These are phyloP conservation scores for Apotomis turbidana DNA, from an alignment of 2,888 invertebrate species.

Conservation along the genomic window DNA sequence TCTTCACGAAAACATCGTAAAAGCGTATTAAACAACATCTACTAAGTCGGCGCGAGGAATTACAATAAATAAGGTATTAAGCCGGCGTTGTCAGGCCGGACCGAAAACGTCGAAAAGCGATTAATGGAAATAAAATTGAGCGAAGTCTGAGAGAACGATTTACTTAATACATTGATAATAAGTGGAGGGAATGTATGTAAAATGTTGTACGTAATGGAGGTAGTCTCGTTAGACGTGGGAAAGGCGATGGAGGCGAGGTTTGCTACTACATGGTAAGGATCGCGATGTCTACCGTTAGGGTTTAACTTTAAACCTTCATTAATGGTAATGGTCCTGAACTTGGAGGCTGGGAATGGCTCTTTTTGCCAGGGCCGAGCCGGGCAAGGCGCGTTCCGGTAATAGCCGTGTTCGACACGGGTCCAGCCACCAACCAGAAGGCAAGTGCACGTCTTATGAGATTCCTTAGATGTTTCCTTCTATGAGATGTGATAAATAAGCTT, in stretches of 20 bases:
- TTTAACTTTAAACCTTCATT: conserved; percentile 74
- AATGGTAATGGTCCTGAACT: conserved; percentile 76
- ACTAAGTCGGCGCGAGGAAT: conserved; percentile 72
- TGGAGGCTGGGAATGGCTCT: conserved; percentile 70
- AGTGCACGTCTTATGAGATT: conserved; percentile 41
- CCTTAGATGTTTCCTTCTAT: conserved; percentile 30
- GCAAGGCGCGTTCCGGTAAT: conserved; percentile 64
- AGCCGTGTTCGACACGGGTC: conserved; percentile 62
- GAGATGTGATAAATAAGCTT: conserved; percentile 5
- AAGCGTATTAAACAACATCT: conserved; percentile 72
- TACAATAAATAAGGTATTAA: conserved; percentile 80
- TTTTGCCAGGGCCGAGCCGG: conserved; percentile 62
- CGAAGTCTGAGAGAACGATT: conserved; percentile 72
- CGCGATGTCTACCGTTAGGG: conserved; percentile 77
- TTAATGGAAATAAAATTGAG: conserved; percentile 79
- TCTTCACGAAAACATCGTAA: conserved; percentile 79
- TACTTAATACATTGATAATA: conserved; percentile 81
- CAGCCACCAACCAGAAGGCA: conserved; percentile 30
- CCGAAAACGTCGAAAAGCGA: conserved; percentile 76
- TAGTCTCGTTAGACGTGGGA: conserved; percentile 83
- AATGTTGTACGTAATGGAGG: conserved; percentile 77
- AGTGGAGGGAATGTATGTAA: conserved; percentile 78
- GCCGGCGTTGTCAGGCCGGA: conserved; percentile 65
- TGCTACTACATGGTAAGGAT: conserved; percentile 71
- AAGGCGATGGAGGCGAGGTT: conserved; percentile 54